Conservation (phyloP, 2,113 vertebrate species). For the Himantopus leucocephalus region DNA sequence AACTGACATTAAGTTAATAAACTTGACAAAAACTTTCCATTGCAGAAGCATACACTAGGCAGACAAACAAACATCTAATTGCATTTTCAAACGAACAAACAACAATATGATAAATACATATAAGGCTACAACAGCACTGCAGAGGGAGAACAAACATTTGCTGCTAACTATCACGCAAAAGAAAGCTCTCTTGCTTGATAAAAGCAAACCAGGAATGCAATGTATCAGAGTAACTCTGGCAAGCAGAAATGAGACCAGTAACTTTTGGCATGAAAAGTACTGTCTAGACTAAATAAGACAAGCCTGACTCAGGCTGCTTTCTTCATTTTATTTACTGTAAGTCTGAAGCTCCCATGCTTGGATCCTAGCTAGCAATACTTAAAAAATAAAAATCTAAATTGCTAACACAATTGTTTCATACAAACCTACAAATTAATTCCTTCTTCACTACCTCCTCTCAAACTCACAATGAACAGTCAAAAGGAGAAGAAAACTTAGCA, state of each 20-base stretch:
- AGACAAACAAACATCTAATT: not conserved
- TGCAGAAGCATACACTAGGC: not conserved
- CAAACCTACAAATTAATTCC: not conserved
- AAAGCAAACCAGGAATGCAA: not conserved
- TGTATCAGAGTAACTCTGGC: conserved; percentile 20
- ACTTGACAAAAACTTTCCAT: not conserved
- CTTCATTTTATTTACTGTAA: conserved; percentile 42
- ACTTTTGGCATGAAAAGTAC: not conserved
- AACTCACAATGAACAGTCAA: not conserved
- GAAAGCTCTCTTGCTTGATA: conserved; percentile 26
- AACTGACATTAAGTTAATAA: not conserved
- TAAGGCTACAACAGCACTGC: not conserved
- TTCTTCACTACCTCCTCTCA: not conserved
- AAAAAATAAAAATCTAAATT: not conserved
- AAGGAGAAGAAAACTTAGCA: not conserved
- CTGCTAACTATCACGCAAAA: not conserved
- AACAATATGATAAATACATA: not conserved
- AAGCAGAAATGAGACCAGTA: conserved; percentile 25
- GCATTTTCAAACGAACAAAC: not conserved
- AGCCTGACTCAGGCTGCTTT: conserved; percentile 29
- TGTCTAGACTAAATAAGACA: conserved; percentile 57
- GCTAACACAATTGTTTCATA: not conserved
- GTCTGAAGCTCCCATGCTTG: not conserved
- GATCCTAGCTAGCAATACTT: not conserved
- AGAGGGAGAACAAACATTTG: not conserved